These are phyloP conservation scores for Streptopelia turtur DNA, from an alignment of 2,797 vertebrate genomes.

Conservation along the genomic window DNA sequence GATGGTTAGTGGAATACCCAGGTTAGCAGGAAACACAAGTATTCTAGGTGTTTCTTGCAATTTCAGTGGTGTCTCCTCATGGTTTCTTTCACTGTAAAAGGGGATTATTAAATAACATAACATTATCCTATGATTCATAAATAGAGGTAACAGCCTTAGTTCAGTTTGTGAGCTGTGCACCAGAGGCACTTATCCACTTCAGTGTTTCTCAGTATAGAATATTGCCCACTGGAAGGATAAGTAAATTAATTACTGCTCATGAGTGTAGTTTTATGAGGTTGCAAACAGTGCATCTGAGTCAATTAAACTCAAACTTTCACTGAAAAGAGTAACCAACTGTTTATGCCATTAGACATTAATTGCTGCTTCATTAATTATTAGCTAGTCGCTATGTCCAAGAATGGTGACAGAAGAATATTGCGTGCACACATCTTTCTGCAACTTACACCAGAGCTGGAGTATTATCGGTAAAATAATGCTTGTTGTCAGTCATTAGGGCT, in stretches of 20 bases:
- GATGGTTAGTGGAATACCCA: background rate
- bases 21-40: background rate
- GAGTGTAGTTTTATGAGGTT: conserved; percentile 48
- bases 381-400: conserved; percentile 43
- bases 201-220: background rate
- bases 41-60: background rate
- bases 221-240: background rate
- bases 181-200: background rate
- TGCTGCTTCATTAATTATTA: conserved; percentile 73
- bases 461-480: conserved; percentile 50
- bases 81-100: background rate
- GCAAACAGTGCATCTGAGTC: conserved; percentile 50
- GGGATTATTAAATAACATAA: background rate
- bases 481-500: conserved; percentile 60
- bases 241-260: conserved; percentile 44
- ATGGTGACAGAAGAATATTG: conserved; percentile 65
- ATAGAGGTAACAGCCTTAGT: background rate
- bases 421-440: conserved; percentile 9
- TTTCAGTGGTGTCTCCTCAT: background rate
- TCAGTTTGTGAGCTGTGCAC: background rate
- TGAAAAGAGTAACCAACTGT: conserved; percentile 62
- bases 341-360: conserved; percentile 64
- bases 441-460: conserved; percentile 21
- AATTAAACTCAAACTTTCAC: conserved; percentile 61
- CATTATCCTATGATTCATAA: background rate